Evolutionary conservation across 2,888 invertebrate species (phyloP), one percentile per base, ranked within the genome.

Genomic region (Cremastinae sp.): DNA sequence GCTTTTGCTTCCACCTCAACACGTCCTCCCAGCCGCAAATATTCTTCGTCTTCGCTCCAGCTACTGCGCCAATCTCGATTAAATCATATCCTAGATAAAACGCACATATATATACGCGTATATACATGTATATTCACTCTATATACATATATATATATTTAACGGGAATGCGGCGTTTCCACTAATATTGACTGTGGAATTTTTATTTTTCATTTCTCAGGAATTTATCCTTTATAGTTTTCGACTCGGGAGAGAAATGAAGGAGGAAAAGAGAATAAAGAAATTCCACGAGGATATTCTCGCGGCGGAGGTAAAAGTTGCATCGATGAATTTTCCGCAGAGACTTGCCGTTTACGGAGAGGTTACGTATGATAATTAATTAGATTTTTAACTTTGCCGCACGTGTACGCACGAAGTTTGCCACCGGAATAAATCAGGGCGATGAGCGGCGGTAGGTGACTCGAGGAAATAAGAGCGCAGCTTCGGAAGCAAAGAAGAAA

Each of bases 351-450:
- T 22, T 14, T 16, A 28, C 4, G 18, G 22, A 16, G 43, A 20
- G 49, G 54, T 71, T 71, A 53, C 56, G 59, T 75, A 66, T 62
- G 71, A 66, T 62, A 66, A 75, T 66, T 71, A 75, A 75, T 71
- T 71, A 54, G 71, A 69, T 76, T 76, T 72, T 69, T 61, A 69
- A 73, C 47, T 76, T 51, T 69, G 38, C 45, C 34, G n/a, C n/a
- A 54, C 49, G 68, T 68, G 62, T 64, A 58, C 58, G 64, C 58
- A 16, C 59, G n/a, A 76, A 73, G 47, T 73, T 72, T 72, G 1
- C 49, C 12, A 18, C n/a, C 62, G 16, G 61, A 75, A 75, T 78
- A 61, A 75, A 78, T 78, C 73, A 74, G 65, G 38, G 64, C 8
- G 14, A n/a, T n/a, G n/a, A n/a, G n/a, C n/a, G 54, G 28, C 53